These are phyloP conservation scores for Aplodontia rufa DNA, from an alignment of 2,113 vertebrate genomes.

Conservation along the genomic window DNA sequence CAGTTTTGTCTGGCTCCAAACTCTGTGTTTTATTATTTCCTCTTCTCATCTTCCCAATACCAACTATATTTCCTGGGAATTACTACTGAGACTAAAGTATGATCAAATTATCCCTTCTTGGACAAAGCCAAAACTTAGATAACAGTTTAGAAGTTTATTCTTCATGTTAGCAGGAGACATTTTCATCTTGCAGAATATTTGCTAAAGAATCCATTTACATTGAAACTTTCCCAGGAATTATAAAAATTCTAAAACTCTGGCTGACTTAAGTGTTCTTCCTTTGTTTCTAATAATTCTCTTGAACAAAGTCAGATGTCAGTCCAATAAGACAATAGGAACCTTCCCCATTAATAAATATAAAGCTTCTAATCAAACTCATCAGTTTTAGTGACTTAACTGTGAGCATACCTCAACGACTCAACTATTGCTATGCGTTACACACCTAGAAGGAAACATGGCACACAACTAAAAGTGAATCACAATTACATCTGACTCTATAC, in stretches of 20 bases:
- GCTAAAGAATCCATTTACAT: neutral
- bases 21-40: neutral
- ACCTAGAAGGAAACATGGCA: neutral
- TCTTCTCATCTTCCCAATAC: slow-evolving; percentile 35
- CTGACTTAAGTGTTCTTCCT: neutral
- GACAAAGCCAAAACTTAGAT: slow-evolving; percentile 23
- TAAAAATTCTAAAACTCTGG: neutral
- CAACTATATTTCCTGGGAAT: slow-evolving; percentile 18
- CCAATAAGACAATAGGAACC: neutral
- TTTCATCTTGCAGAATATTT: neutral
- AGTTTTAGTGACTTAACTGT: slow-evolving; percentile 30
- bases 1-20: slow-evolving; percentile 56
- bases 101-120: neutral
- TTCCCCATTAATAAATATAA: neutral
- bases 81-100: neutral
- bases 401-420: neutral
- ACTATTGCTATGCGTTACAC: neutral
- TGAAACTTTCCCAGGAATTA: neutral
- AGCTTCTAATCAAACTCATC: slow-evolving; percentile 5
- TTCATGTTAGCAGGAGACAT: neutral
- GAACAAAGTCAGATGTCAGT: neutral
- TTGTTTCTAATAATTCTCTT: slow-evolving; percentile 19
- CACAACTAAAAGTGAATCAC: neutral
- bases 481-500: neutral
- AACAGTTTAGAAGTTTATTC: neutral